Conservation (phyloP, 2,113 vertebrate genomes). For the Lichenostomus cassidix region DNA sequence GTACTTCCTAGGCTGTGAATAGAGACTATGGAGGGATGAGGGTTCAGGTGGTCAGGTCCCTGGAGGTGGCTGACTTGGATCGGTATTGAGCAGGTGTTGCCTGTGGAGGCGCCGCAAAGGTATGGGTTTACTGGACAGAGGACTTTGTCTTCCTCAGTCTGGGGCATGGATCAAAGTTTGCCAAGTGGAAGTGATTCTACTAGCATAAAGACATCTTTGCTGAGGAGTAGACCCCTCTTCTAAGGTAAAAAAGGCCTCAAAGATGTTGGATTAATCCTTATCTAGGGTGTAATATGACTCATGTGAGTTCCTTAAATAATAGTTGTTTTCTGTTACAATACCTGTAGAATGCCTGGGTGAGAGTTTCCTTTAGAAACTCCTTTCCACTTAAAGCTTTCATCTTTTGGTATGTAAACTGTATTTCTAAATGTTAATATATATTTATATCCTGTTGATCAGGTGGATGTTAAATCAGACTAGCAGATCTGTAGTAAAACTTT, state of each 20-base stretch:
- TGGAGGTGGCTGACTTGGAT: background rate
- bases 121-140: background rate
- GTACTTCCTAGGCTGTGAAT: background rate
- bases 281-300: background rate
- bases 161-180: background rate
- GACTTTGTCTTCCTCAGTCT: background rate
- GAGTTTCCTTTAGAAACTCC: background rate
- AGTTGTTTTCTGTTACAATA: background rate
- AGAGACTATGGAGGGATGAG: background rate
- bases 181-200: background rate
- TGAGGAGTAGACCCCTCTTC: background rate
- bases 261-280: background rate
- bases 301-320: background rate
- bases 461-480: background rate
- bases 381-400: background rate
- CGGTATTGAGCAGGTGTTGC: rapidly evolving
- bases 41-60: background rate
- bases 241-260: background rate
- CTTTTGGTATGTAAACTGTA: background rate
- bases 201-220: background rate
- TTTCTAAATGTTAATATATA: background rate
- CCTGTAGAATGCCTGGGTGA: background rate
- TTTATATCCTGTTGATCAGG: background rate
- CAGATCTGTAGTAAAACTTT: background rate
- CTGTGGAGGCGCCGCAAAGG: rapidly evolving